Conservation (phyloP, 2,888 invertebrate genomes). For the Timema podura region DNA sequence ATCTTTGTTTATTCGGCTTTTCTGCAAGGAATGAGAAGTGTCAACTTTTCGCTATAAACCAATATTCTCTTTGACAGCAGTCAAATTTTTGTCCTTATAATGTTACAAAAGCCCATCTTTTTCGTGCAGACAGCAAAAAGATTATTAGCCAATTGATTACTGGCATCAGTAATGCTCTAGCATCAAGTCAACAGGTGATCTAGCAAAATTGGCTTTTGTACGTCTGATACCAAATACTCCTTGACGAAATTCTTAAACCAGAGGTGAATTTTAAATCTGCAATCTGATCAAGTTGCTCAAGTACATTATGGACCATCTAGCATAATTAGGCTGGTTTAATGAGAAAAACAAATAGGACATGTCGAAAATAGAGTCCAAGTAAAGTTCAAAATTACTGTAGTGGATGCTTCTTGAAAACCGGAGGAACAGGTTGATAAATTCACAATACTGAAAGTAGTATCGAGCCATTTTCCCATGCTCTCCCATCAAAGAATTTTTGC, state of each 20-base stretch:
- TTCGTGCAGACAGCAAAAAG: conserved; percentile 35
- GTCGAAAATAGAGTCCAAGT: conserved; percentile 3
- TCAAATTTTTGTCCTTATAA: conserved; percentile 37
- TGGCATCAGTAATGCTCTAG: conserved; percentile 37
- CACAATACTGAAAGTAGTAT: conserved; percentile 1
- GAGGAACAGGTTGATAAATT: background rate
- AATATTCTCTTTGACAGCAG: conserved; percentile 28
- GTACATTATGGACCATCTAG: background rate
- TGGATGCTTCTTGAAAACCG: conserved; percentile 4
- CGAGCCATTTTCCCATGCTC: conserved; percentile 2
- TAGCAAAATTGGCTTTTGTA: conserved; percentile 28
- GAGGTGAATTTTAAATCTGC: background rate
- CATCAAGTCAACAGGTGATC: conserved; percentile 30
- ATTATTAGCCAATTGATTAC: conserved; percentile 34
- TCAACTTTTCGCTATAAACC: conserved; percentile 36
- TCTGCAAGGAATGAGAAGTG: conserved; percentile 32
- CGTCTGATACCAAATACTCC: conserved; percentile 1
- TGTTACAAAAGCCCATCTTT: conserved; percentile 39
- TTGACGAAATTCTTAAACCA: background rate
- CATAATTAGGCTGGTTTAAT: conserved; percentile 6
- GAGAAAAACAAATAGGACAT: conserved; percentile 3
- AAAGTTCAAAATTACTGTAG: conserved; percentile 9
- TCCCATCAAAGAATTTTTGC: conserved; percentile 1
- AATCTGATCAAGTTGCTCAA: conserved; percentile 3
- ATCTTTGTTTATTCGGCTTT: conserved; percentile 34